Base-by-base conservation (phyloP, 1,140 invertebrate genomes). In the Grapholita molesta region DNA sequence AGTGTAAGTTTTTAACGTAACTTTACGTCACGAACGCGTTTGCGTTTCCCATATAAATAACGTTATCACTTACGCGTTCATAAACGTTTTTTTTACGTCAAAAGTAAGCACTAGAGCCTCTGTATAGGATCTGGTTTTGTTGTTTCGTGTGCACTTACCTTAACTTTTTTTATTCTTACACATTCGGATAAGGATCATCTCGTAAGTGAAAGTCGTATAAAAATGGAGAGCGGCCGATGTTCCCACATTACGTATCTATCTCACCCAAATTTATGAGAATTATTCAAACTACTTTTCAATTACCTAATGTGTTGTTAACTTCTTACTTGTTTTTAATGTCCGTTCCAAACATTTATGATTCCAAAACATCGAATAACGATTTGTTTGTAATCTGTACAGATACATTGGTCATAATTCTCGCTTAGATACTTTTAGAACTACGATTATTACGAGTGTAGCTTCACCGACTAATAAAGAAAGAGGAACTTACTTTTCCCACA, bases 161-260 rank as follows among this genome's bases (percentile, higher is more conserved):
- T 21, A 32, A 25, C 55, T 57, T 9, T 24, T 57, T 23, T 28
- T 28, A 28, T 57, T 57, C 53, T 28, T 28, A 28, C 12, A 28
- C 5, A 61, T 61, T 61, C 55, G 55, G 55, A 61, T 61, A 61
- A 61, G 55, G 55, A 61, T 61, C 55, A 15, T 30, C 25, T 61
- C 25, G 23, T 61, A 32, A 61, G 55, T 61, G 55, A 61, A 61
- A 61, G 55, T 61, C 28, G 55, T 15, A 21, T 61, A 15, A 28
- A 53, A 55, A 28, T 55, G 53, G 53, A 55, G 53, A 25, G 15
- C 42, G 42, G 42, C 6, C 8, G 18, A 48, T 57, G n/a, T 57
- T 57, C 53, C 53, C 21, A 28, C 21, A 57, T 57, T 57, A 57
- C 42, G 53, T 57, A 57, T 57, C 23, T 57, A 57, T 57, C 53